Conservation (phyloP, 2,888 invertebrate genomes). For the Diarsia dahlii region DNA sequence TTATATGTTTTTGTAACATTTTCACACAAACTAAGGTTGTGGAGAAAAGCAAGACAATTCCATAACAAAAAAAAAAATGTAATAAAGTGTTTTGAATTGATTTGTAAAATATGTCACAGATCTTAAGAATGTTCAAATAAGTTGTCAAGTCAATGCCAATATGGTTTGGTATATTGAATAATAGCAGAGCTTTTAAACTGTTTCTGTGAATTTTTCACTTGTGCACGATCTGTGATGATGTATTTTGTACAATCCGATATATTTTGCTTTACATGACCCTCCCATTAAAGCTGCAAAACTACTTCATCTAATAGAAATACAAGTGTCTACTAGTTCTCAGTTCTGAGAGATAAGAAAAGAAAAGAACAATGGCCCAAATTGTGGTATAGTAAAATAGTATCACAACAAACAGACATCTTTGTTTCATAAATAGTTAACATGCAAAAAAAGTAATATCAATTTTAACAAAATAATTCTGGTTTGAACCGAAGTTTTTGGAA, state of each 20-base stretch:
- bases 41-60: too few relatives aligned
- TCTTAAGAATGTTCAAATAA: neutral
- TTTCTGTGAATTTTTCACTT: neutral
- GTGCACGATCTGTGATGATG: neutral
- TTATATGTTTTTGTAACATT: too few relatives aligned
- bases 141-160: neutral
- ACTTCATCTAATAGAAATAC: neutral
- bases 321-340: neutral
- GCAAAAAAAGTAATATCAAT: slow-evolving; percentile 1
- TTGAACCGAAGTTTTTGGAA: slow-evolving; percentile 3
- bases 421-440: neutral
- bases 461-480: slow-evolving; percentile 7
- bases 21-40: too few relatives aligned
- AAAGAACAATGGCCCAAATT: slow-evolving; percentile 2
- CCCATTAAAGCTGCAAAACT: neutral
- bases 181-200: neutral
- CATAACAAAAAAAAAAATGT: too few relatives aligned
- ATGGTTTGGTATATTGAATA: neutral
- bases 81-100: too few relatives aligned
- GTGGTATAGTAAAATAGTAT: neutral
- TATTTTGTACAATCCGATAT: neutral
- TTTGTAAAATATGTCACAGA: neutral
- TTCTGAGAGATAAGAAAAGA: slow-evolving; percentile 20
- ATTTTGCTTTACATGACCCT: neutral
- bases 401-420: slow-evolving; percentile 9